Evolutionary conservation across 2,888 invertebrate genomes (phyloP).

Genomic region (Luperina nickerlii): DNA sequence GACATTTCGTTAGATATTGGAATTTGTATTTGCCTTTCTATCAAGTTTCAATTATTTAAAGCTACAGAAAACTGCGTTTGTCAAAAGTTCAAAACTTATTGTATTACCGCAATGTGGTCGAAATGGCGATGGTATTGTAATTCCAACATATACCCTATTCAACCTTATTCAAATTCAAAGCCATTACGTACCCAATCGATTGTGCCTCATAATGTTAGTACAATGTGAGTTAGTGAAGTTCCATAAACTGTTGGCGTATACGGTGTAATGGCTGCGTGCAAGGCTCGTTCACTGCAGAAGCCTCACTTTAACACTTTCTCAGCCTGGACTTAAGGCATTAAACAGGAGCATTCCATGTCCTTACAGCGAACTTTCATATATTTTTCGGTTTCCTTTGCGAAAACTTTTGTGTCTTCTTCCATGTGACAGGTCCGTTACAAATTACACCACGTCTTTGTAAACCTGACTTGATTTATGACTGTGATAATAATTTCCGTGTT

Average conservation of each 20-base stretch:
- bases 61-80: neutral
- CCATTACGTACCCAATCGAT: constrained; percentile 20
- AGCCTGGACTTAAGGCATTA: neutral
- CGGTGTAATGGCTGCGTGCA: constrained; percentile 14
- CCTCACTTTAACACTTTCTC: constrained; percentile 12
- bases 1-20: neutral
- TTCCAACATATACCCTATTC: constrained; percentile 7
- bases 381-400: constrained; percentile 28
- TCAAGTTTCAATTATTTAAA: neutral
- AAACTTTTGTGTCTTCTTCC: constrained; percentile 44
- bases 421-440: constrained; percentile 69
- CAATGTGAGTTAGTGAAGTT: constrained; percentile 30
- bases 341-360: constrained; percentile 3
- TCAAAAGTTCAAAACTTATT: neutral
- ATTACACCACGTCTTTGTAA: constrained; percentile 76
- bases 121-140: constrained; percentile 16
- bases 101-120: neutral
- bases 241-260: constrained; percentile 19
- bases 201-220: constrained; percentile 35
- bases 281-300: constrained; percentile 21
- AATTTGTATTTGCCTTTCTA: neutral
- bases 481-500: constrained; percentile 86
- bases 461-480: constrained; percentile 79
- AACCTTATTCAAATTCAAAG: constrained; percentile 33
- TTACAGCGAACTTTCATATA: constrained; percentile 1